Percentiles rank a stretch among this genome's conserved stretches.
Conservation (phyloP, 1,140 invertebrate genomes). For the Drosophila arawakana region DNA sequence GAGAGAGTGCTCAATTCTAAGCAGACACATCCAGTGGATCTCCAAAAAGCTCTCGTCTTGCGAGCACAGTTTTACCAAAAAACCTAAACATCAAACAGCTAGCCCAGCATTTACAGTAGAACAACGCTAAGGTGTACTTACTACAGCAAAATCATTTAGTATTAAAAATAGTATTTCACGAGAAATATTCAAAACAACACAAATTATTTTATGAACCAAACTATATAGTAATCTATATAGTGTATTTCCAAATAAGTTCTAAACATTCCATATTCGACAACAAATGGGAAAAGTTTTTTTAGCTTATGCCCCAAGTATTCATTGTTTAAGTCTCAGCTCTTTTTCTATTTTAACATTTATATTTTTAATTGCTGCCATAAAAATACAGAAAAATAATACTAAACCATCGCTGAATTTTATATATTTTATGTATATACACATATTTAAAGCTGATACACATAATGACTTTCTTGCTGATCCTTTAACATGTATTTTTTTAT, state of each 20-base stretch:
- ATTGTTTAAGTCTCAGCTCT: neutral
- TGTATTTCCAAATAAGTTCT: too few species aligned
- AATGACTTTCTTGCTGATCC: neutral
- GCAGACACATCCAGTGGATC: constrained; percentile 32
- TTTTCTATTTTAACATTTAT: too few species aligned
- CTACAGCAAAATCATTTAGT: neutral
- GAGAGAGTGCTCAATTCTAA: neutral
- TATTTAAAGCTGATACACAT: neutral
- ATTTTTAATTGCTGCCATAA: neutral
- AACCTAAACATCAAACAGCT: constrained; percentile 4
- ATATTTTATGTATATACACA: neutral
- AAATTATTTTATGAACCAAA: too few species aligned
- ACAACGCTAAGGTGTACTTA: constrained; percentile 4
- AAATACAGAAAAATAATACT: neutral
- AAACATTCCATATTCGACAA: too few species aligned
- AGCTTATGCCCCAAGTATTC: neutral
- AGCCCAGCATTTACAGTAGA: constrained; percentile 21
- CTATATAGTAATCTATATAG: too few species aligned
- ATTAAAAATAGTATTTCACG: too few species aligned
- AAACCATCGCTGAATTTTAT: neutral
- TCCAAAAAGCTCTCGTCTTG: constrained; percentile 21
- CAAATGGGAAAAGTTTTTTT: too few species aligned
- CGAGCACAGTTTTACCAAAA: neutral
- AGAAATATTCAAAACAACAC: too few species aligned
- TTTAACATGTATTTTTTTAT: constrained; percentile 2